Evolutionary conservation across 2,797 vertebrate genomes (phyloP).

Genomic region (Galagoides demidoff): DNA sequence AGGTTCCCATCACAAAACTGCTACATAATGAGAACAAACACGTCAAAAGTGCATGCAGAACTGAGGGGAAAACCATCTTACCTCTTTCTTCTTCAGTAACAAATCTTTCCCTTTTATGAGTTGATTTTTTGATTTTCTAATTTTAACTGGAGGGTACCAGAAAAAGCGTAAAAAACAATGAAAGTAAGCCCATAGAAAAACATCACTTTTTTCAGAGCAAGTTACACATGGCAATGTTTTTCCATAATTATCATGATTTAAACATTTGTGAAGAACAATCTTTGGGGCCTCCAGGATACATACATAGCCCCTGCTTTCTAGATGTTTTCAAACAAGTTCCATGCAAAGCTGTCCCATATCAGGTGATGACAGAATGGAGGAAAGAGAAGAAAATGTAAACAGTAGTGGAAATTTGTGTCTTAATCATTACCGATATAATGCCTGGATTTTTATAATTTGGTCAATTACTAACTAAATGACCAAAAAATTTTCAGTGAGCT

Average conservation of each 20-base stretch:
- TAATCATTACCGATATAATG: not conserved
- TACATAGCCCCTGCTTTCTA: not conserved
- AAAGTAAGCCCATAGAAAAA: not conserved
- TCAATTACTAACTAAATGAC: not conserved
- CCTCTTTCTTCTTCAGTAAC: not conserved
- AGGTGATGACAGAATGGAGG: not conserved
- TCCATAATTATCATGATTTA: not conserved
- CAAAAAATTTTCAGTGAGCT: not conserved
- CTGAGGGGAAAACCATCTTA: not conserved
- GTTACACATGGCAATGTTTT: not conserved
- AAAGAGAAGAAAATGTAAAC: constrained; percentile 3
- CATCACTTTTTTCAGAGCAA: not conserved
- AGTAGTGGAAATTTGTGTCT: not conserved
- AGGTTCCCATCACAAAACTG: not conserved
- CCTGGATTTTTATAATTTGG: not conserved
- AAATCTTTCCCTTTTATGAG: not conserved
- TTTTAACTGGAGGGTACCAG: not conserved
- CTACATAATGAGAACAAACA: not conserved
- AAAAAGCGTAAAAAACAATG: not conserved
- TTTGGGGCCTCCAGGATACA: not conserved
- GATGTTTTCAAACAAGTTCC: not conserved
- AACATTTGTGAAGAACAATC: not conserved
- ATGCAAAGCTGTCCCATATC: not conserved
- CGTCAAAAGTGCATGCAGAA: not conserved
- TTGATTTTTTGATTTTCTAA: not conserved